Evolutionary conservation across 2,113 vertebrate genomes (phyloP).

Genomic region (Mesocricetus auratus): DNA sequence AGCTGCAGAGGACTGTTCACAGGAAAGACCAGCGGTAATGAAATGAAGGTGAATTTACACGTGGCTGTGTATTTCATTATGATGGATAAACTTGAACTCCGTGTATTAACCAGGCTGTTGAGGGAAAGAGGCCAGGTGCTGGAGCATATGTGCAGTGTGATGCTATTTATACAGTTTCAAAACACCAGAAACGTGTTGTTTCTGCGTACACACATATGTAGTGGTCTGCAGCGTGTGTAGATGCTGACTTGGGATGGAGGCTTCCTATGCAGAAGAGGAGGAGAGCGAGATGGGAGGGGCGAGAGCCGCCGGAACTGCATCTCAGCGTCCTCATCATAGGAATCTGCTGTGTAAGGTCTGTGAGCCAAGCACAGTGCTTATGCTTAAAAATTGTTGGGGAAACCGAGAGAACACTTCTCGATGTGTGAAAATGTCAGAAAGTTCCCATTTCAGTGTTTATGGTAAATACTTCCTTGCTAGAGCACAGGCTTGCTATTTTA

Average conservation of each 20-base stretch:
- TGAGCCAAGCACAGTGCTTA: conserved; percentile 16
- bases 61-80: accelerated
- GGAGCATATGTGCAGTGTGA: conserved; percentile 54
- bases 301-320: no score
- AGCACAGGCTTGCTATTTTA: neutral
- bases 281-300: neutral
- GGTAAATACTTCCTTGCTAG: neutral
- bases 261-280: neutral
- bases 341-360: neutral
- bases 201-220: conserved; percentile 28
- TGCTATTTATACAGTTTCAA: conserved; percentile 73
- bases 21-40: neutral
- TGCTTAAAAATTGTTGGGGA: neutral
- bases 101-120: conserved; percentile 46
- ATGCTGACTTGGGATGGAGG: neutral
- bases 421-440: neutral
- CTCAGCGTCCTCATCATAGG: neutral
- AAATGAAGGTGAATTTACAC: neutral
- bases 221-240: neutral
- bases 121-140: conserved; percentile 45
- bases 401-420: neutral
- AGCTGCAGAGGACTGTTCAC: neutral
- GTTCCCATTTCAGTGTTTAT: neutral
- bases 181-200: conserved; percentile 69
- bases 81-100: neutral